Conservation (phyloP, 2,113 vertebrate genomes). For the Azemiops feae region DNA sequence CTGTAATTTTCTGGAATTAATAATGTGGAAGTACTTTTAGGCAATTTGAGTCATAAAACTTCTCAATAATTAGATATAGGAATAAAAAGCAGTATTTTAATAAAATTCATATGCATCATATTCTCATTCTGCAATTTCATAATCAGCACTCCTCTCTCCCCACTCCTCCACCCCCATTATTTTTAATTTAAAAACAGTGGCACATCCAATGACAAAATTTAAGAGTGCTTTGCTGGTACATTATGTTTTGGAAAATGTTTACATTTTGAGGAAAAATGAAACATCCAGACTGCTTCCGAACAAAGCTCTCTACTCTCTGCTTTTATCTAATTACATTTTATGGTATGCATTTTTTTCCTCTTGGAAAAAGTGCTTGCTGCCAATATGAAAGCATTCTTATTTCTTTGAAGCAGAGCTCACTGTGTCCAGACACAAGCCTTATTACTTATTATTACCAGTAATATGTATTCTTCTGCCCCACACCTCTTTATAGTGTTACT, state of each 20-base stretch:
- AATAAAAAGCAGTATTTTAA: neutral
- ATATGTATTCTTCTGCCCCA: neutral
- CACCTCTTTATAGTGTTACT: neutral
- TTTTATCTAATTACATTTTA: neutral
- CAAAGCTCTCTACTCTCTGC: neutral
- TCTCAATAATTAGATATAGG: neutral
- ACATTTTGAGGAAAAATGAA: neutral
- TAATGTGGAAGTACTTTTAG: conserved; percentile 4
- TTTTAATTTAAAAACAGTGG: conserved; percentile 33
- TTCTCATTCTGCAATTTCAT: conserved; percentile 18
- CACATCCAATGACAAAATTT: conserved; percentile 30
- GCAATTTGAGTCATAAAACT: conserved; percentile 14
- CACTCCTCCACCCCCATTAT: rapidly evolving
- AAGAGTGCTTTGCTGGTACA: conserved; percentile 23
- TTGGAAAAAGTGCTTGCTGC: neutral
- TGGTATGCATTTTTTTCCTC: neutral
- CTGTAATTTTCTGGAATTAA: conserved; percentile 10
- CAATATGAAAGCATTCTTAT: neutral
- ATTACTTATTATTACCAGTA: neutral
- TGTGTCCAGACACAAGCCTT: neutral
- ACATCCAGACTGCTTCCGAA: neutral
- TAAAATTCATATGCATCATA: conserved; percentile 30
- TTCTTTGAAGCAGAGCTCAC: neutral
- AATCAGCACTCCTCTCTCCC: neutral
- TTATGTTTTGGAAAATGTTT: neutral